Evolutionary conservation across 2,113 vertebrate species (phyloP).

Genomic region (Dicrurus megarhynchus): DNA sequence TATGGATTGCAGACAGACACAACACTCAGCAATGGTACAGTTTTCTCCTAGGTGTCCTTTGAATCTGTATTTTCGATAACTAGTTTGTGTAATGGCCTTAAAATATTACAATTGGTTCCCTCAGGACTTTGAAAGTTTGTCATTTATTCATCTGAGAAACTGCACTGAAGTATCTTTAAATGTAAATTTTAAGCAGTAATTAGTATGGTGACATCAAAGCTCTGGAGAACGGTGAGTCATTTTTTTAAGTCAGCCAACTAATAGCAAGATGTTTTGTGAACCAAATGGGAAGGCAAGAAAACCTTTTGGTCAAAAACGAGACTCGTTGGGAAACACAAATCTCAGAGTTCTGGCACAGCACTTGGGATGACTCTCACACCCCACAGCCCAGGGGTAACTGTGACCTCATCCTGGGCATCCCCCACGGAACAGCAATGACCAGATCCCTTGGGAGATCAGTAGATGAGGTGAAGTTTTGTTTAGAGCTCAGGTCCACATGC

Average conservation of each 20-base stretch:
- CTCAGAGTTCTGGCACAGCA: neutral
- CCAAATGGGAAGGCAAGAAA: neutral
- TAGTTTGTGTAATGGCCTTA: neutral
- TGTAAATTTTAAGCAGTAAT: constrained; percentile 2
- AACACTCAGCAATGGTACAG: rapidly evolving
- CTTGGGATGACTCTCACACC: neutral
- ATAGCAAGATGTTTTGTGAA: neutral
- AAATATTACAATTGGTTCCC: neutral
- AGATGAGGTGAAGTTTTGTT: neutral
- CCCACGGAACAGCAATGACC: neutral
- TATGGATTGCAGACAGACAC: neutral
- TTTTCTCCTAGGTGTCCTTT: neutral
- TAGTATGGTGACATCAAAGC: neutral
- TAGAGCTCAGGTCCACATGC: neutral
- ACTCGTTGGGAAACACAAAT: neutral
- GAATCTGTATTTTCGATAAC: neutral
- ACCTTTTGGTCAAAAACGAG: neutral
- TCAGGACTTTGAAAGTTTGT: neutral
- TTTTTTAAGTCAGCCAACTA: neutral
- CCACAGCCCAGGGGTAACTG: neutral
- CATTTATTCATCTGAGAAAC: neutral
- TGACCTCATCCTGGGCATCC: neutral
- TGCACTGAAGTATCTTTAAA: neutral
- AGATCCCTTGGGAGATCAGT: neutral
- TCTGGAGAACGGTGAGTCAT: neutral